Conservation (phyloP, 2,797 vertebrate genomes). For the Mormyrops attenuatus region DNA sequence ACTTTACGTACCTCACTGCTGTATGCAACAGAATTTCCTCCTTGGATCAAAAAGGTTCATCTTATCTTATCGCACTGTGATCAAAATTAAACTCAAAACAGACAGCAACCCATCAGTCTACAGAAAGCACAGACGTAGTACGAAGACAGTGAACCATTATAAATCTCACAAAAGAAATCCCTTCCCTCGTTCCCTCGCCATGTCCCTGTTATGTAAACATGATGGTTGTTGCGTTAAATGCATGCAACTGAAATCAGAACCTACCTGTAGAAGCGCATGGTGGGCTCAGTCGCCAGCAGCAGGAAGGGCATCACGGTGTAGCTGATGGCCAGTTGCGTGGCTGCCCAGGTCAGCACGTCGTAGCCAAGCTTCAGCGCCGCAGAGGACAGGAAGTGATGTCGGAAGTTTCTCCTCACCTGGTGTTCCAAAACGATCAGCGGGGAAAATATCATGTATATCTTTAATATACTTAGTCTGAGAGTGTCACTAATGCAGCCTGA, state of each 20-base stretch:
- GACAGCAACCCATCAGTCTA: not conserved
- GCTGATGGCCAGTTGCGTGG: constrained; percentile 80
- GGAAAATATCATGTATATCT: not conserved
- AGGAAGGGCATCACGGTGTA: constrained; percentile 88
- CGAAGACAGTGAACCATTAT: not conserved
- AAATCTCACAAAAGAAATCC: not conserved
- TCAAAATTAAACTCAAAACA: not conserved
- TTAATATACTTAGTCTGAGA: not conserved
- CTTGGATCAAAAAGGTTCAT: not conserved
- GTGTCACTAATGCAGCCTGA: not conserved
- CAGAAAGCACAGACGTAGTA: not conserved
- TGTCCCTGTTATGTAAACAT: not conserved
- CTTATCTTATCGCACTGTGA: not conserved
- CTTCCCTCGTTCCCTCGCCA: not conserved
- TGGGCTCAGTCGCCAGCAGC: constrained; percentile 75
- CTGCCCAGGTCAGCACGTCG: constrained; percentile 75
- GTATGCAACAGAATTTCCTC: not conserved
- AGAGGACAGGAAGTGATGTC: constrained; percentile 71
- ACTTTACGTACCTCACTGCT: too few species aligned
- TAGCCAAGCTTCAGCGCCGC: constrained; percentile 66
- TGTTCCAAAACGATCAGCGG: not conserved
- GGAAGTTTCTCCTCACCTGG: constrained; percentile 76
- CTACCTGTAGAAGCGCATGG: constrained; percentile 82
- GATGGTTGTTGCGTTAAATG: not conserved
- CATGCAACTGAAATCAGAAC: not conserved